Percentiles rank a stretch among this genome's conserved stretches.
These are phyloP conservation scores for Elaphurus davidianus DNA, from an alignment of 2,113 vertebrate genomes.

Conservation along the genomic window DNA sequence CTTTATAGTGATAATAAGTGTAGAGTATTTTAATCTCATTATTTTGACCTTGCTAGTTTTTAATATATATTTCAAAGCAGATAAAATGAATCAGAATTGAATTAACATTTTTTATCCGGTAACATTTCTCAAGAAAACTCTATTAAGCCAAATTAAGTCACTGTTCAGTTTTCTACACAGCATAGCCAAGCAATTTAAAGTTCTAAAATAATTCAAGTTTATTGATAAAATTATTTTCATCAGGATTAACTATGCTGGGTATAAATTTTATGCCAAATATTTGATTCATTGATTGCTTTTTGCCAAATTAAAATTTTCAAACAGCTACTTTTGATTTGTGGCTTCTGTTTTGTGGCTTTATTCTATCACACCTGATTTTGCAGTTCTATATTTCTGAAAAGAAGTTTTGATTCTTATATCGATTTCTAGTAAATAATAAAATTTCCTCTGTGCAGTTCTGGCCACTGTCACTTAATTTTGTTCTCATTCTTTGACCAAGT, in stretches of 20 bases:
- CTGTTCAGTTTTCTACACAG: slow-evolving; percentile 22
- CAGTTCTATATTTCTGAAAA: slow-evolving; percentile 5
- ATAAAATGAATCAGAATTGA: background rate
- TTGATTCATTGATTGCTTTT: slow-evolving; percentile 9
- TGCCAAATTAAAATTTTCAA: slow-evolving; percentile 17
- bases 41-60: background rate
- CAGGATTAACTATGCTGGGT: background rate
- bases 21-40: background rate
- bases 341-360: background rate
- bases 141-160: slow-evolving; percentile 48
- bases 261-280: slow-evolving; percentile 24
- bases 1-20: background rate
- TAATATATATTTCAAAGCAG: background rate
- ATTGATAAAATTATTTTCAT: slow-evolving; percentile 34
- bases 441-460: background rate
- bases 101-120: background rate
- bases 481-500: background rate
- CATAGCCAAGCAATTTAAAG: slow-evolving; percentile 21
- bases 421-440: slow-evolving; percentile 3
- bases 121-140: slow-evolving; percentile 42
- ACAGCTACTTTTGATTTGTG: background rate
- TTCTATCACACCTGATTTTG: background rate
- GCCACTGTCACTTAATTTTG: background rate
- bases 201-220: slow-evolving; percentile 29
- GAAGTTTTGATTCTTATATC: background rate